Percentiles rank a stretch among this genome's conserved stretches.
These are phyloP conservation scores for Falcunculus frontatus DNA, from an alignment of 2,113 vertebrate species.

Conservation along the genomic window DNA sequence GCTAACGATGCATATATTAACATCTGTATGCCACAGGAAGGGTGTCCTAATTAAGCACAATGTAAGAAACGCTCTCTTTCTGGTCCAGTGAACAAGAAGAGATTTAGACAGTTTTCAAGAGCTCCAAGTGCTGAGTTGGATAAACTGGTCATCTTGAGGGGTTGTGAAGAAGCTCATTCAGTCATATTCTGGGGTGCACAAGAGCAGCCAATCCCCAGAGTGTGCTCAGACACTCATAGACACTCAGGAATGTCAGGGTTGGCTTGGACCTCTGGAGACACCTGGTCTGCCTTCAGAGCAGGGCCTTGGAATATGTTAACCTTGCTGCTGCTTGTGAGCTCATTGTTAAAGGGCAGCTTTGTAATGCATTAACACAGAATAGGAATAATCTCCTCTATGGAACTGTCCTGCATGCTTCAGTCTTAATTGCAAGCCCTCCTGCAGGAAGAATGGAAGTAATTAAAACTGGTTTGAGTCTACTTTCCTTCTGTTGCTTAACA, in stretches of 20 bases:
- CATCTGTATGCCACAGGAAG: background rate
- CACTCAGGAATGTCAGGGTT: background rate
- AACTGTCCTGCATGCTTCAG: background rate
- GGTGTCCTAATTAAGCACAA: background rate
- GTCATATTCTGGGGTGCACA: background rate
- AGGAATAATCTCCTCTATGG: background rate
- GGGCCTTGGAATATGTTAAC: background rate
- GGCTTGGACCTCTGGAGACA: background rate
- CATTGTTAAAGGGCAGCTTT: background rate
- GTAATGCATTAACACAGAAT: background rate
- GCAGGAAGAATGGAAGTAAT: conserved; percentile 9
- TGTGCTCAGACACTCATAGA: background rate
- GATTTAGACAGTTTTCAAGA: background rate
- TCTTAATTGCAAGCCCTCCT: conserved; percentile 19
- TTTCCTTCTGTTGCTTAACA: conserved; percentile 17
- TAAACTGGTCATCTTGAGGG: background rate
- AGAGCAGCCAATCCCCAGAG: background rate
- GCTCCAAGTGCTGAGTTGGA: background rate
- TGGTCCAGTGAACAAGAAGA: background rate
- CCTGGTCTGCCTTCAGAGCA: background rate
- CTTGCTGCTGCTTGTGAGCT: background rate
- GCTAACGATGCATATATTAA: background rate
- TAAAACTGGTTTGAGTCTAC: conserved; percentile 2
- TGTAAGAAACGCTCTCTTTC: background rate
- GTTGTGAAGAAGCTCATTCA: background rate